Evolutionary conservation across 2,113 vertebrate species (phyloP).

Genomic region (Balaeniceps rex): DNA sequence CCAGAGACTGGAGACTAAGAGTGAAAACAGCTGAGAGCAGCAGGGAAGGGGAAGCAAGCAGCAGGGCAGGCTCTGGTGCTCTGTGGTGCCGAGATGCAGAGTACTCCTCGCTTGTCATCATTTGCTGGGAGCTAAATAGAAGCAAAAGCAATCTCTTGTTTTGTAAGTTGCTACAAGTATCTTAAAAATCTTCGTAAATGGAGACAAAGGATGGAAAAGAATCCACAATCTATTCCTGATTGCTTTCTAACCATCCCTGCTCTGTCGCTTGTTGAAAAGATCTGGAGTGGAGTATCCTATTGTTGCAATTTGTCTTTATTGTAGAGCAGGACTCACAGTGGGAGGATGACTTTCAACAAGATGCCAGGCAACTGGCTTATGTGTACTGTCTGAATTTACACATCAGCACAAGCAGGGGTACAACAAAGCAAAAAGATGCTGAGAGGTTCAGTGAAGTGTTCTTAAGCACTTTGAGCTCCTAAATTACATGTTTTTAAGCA

Average conservation of each 20-base stretch:
- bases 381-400: neutral
- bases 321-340: neutral
- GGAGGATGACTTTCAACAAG: neutral
- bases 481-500: neutral
- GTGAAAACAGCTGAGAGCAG: slow-evolving; percentile 38
- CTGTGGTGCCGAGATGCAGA: neutral
- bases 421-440: neutral
- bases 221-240: neutral
- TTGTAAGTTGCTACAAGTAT: neutral
- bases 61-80: neutral
- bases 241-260: fast-evolving
- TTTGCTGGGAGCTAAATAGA: neutral
- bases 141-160: neutral
- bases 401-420: neutral
- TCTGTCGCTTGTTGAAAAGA: fast-evolving
- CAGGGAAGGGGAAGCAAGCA: neutral
- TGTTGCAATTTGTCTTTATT: neutral
- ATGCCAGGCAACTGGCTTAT: neutral
- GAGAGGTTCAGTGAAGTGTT: neutral
- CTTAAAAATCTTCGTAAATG: neutral
- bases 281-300: neutral
- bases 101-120: neutral
- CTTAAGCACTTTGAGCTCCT: neutral
- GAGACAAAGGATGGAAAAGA: neutral
- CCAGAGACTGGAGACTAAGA: neutral